A percentile compares a stretch with the other conserved stretches of the same genome.
Evolutionary conservation across 2,113 vertebrate species (phyloP).

Genomic region (Motacilla alba): DNA sequence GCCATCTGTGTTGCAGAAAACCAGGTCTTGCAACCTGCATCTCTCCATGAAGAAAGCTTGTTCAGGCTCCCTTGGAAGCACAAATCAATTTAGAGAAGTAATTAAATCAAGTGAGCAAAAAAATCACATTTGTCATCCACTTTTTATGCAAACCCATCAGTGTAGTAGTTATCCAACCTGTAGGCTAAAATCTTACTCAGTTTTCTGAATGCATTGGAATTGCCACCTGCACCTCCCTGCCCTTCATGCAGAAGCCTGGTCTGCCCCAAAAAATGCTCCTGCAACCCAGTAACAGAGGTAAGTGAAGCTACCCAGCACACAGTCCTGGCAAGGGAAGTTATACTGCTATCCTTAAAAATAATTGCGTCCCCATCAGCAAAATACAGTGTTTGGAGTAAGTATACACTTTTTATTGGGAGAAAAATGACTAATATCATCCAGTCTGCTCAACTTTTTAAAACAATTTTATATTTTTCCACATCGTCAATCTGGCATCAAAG

Average conservation of each 20-base stretch:
- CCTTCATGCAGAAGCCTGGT: not conserved
- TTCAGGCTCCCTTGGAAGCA: not conserved
- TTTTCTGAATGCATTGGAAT: not conserved
- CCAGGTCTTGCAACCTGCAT: not conserved
- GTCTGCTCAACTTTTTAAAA: not conserved
- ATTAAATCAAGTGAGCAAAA: not conserved
- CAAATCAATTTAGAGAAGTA: not conserved
- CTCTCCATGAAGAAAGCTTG: not conserved
- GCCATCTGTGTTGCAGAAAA: fast-evolving
- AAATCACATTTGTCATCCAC: not conserved
- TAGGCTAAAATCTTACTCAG: not conserved
- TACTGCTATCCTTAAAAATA: not conserved
- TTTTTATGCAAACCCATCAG: not conserved
- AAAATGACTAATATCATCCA: not conserved
- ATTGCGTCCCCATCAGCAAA: not conserved
- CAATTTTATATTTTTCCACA: not conserved
- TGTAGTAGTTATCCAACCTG: not conserved
- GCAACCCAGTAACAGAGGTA: not conserved
- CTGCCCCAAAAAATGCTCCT: not conserved
- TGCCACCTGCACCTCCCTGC: not conserved
- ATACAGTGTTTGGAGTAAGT: not conserved
- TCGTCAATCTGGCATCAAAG: not conserved
- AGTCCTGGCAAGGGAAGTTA: not conserved
- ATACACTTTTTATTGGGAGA: not conserved
- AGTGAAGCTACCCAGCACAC: not conserved